phyloP scores from a whole-genome alignment of 2,888 invertebrate genomes.

The Hipparchia semele region DNA sequence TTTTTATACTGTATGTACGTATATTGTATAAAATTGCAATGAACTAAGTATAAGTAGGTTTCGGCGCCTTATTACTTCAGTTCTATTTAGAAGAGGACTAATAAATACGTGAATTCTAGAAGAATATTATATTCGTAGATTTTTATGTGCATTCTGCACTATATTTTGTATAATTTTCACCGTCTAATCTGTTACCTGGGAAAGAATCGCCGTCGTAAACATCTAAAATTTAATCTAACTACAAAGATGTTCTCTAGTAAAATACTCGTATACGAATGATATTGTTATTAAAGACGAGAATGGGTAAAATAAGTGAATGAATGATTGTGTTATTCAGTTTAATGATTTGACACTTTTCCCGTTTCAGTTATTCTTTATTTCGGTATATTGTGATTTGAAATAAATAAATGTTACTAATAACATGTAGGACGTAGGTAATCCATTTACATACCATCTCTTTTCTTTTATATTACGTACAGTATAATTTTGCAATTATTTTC shows the following conservation, averaged over 20 bases:
- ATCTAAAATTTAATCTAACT: constrained; percentile 8
- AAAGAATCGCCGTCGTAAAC: not conserved
- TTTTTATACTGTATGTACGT: not conserved
- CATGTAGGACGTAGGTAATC: no score
- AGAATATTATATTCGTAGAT: not conserved
- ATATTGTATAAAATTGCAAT: not conserved
- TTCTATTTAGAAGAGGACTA: no score
- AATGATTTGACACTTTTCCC: no score
- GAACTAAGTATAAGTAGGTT: no score
- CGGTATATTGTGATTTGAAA: no score
- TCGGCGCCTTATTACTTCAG: no score
- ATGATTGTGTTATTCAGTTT: no score
- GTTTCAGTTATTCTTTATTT: no score
- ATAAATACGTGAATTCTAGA: not conserved
- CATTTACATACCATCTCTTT: no score
- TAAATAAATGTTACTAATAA: no score
- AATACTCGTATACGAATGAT: not conserved
- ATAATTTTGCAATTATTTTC: no score
- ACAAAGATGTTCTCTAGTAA: not conserved
- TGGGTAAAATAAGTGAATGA: not conserved
- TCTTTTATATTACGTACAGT: no score
- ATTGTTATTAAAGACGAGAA: not conserved
- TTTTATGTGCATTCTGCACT: not conserved
- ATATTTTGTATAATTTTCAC: not conserved
- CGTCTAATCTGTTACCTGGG: constrained; percentile 5